Conservation (phyloP, 1,140 invertebrate species). For the Zaprionus capensis region DNA sequence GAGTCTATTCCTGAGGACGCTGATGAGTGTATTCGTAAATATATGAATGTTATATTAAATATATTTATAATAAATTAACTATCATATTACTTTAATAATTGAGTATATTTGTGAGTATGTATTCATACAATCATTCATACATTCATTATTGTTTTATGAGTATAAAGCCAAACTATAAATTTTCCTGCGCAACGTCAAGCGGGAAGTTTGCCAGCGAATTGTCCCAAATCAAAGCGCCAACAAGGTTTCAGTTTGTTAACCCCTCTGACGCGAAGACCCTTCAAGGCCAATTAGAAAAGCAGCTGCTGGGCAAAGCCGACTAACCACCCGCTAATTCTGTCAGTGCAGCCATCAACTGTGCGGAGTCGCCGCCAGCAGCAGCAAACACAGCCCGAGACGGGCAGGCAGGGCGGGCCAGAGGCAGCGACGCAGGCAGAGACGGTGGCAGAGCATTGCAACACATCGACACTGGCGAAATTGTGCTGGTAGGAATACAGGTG, state of each 20-base stretch:
- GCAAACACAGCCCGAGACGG: not conserved
- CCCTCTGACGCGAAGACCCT: constrained; percentile 19
- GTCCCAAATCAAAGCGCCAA: constrained; percentile 20
- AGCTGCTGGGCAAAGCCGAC: constrained; percentile 10
- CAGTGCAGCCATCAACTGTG: constrained; percentile 67
- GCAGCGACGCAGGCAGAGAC: constrained; percentile 8
- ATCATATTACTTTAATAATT: no score
- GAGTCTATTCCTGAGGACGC: no score
- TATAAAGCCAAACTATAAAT: not conserved
- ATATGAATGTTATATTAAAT: no score
- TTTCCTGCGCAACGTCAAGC: not conserved
- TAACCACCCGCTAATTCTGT: constrained; percentile 70
- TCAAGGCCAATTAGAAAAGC: constrained; percentile 68
- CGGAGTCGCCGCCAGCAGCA: constrained; percentile 35
- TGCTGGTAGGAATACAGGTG: constrained; percentile 39
- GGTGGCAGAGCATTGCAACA: constrained; percentile 28
- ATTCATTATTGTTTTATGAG: not conserved
- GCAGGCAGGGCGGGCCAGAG: not conserved
- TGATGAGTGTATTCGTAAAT: no score
- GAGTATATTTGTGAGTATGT: not conserved
- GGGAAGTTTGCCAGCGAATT: constrained; percentile 2
- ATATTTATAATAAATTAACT: no score
- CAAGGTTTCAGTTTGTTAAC: constrained; percentile 30
- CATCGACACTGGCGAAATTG: constrained; percentile 31
- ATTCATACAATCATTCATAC: not conserved